Evolutionary conservation across 2,888 invertebrate genomes (phyloP), one percentile per base, ranked within the genome.

Genomic region (Volucella inflata): DNA sequence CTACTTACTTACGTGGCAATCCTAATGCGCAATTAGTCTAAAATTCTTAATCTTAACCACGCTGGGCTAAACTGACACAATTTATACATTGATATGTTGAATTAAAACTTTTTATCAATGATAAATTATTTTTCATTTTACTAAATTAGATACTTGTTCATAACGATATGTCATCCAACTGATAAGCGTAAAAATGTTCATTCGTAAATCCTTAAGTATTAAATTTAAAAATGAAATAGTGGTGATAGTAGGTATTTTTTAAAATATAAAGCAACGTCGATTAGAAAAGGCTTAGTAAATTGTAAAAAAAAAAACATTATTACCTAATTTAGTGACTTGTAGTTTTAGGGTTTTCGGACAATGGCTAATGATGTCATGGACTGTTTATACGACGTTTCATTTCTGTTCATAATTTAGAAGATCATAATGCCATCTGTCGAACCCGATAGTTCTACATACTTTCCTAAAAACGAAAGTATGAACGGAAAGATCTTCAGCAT

Each of bases 121-220:
- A 84, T 80, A 75, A 80, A 84, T 84, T 70, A 59, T 40, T 17
- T 40, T 71, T 40, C 36, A 2, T 11, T 51, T 14, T 46, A 30
- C 14, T n/a, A 51, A 10, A 1, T 16, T 48, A 59, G 62, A 46
- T 46, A 68, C 48, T 55, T 68, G 30, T 55, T 36, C 40, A 16
- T 59, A 80, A 44, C 75, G 75, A 84, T 84, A 80, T 84, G 80
- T 84, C 84, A 84, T 71, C 46, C 65, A 36, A 60, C 14, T 62
- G 83, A 84, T 79, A 75, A 79, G 75, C 11, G 40, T 36, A 48
- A 21, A 48, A 55, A 64, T 75, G 30, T 60, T 48, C 38, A 53
- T 60, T 48, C 42, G 48, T 62, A 74, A 83, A 83, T 79, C 83
- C 83, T 36, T 42, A 10, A 10, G 75, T 2, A 68, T 68, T 70